Conservation (phyloP, 2,888 invertebrate genomes). For the Hermaeophaga mercurialis region DNA sequence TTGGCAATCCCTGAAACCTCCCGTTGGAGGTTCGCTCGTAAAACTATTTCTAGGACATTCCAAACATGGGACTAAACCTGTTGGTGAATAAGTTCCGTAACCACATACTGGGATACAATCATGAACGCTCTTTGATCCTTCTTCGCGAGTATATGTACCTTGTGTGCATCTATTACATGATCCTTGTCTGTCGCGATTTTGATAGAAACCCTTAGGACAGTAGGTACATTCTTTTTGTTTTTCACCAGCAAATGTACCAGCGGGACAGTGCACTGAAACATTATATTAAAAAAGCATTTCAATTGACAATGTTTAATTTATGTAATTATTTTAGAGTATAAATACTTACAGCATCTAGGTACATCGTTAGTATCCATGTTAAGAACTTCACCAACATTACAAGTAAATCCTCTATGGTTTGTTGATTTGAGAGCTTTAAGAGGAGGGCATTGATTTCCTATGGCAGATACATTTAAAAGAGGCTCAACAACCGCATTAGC, state of each 20-base stretch:
- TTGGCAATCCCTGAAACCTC: constrained; percentile 92
- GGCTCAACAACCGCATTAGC: constrained; percentile 90
- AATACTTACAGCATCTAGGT: constrained; percentile 87
- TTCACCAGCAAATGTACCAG: constrained; percentile 90
- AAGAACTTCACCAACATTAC: constrained; percentile 90
- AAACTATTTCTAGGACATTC: constrained; percentile 94
- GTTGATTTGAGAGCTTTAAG: constrained; percentile 83
- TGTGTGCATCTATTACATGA: constrained; percentile 88
- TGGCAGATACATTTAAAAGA: constrained; percentile 83
- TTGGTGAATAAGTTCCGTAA: constrained; percentile 93
- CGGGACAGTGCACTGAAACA: constrained; percentile 87
- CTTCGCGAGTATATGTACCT: constrained; percentile 90
- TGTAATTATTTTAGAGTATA: too few relatives aligned
- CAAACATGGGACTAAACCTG: constrained; percentile 89
- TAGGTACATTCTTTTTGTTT: constrained; percentile 90
- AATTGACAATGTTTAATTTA: too few relatives aligned
- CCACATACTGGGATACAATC: constrained; percentile 95
- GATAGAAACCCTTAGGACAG: constrained; percentile 92
- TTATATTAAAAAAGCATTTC: too few relatives aligned
- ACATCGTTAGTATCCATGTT: constrained; percentile 92
- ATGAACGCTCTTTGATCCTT: constrained; percentile 83
- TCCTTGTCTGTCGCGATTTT: constrained; percentile 89
- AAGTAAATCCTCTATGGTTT: constrained; percentile 89
- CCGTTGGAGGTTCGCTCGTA: constrained; percentile 84
- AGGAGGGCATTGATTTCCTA: constrained; percentile 92